These are phyloP conservation scores for Dendrocincla tyrannina DNA, from an alignment of 2,797 vertebrate species.

Conservation along the genomic window DNA sequence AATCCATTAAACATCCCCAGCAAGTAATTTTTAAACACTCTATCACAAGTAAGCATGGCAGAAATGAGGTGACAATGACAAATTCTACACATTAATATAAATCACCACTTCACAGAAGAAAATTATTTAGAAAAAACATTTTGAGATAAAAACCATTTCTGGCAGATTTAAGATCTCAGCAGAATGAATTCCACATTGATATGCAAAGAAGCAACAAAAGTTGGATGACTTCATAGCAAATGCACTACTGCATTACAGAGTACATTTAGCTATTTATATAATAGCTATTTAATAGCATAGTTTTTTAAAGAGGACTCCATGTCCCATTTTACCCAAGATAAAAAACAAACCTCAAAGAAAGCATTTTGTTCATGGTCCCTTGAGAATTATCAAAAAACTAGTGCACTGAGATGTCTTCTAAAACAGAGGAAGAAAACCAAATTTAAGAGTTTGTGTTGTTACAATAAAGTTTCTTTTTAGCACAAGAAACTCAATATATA, in stretches of 20 bases:
- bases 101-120: background rate
- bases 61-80: slow-evolving; percentile 16
- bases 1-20: background rate
- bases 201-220: background rate
- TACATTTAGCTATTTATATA: background rate
- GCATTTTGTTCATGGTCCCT: background rate
- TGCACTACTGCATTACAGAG: background rate
- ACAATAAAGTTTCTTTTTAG: background rate
- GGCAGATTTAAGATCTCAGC: background rate
- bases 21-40: background rate
- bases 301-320: background rate
- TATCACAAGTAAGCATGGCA: background rate
- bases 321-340: background rate
- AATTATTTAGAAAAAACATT: background rate
- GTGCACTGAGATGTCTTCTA: background rate
- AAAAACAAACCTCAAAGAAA: background rate
- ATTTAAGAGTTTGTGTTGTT: background rate
- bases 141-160: background rate
- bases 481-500: background rate
- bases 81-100: background rate
- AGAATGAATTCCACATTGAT: background rate
- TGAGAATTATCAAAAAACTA: background rate
- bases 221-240: background rate
- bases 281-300: background rate
- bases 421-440: background rate